Conservation (phyloP, 2,888 invertebrate genomes). For the Dinocampus coccinellae region DNA sequence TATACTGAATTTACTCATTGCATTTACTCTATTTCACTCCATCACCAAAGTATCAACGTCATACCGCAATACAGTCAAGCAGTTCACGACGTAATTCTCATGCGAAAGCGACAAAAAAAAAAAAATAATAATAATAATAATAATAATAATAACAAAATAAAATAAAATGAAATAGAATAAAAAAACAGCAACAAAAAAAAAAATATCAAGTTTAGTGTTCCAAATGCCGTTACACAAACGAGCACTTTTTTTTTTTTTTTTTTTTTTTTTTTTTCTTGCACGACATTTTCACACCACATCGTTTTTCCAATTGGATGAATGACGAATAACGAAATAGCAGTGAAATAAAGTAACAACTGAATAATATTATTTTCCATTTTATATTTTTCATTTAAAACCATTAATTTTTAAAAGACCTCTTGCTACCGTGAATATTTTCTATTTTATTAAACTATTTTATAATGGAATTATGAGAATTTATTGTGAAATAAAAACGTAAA, state of each 20-base stretch:
- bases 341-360: slow-evolving; percentile 46
- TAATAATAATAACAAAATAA: too few species aligned
- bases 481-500: background rate
- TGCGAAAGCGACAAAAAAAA: too few species aligned
- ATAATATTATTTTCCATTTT: slow-evolving; percentile 42
- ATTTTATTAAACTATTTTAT: slow-evolving; percentile 1
- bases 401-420: slow-evolving; percentile 3
- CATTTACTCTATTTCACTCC: background rate
- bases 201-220: background rate
- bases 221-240: slow-evolving; percentile 17
- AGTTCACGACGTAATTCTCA: background rate
- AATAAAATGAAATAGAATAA: too few species aligned
- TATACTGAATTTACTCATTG: too few species aligned
- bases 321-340: too few species aligned
- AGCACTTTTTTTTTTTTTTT: too few species aligned
- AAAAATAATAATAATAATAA: too few species aligned
- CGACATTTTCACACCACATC: slow-evolving; percentile 25
- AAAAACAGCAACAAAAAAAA: too few species aligned
- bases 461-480: background rate
- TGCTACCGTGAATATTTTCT: background rate
- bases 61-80: background rate
- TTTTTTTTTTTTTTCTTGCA: too few species aligned
- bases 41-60: background rate
- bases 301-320: background rate
- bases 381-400: background rate